phyloP scores from a whole-genome alignment of 2,113 vertebrate genomes.

The Calidris pygmaea region DNA sequence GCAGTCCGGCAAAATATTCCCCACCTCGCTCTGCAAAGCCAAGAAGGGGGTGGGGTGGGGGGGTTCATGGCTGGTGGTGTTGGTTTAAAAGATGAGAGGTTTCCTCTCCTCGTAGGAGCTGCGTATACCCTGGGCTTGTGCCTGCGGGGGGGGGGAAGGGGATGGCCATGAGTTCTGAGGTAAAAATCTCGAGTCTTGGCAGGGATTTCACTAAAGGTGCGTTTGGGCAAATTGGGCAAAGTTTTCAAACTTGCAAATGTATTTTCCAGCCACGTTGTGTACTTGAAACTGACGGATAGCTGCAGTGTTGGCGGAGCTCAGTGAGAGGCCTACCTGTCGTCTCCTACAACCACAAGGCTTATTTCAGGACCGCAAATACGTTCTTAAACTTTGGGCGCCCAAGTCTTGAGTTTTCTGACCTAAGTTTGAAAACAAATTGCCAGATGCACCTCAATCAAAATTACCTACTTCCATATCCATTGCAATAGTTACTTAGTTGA shows the following conservation, averaged over 20 bases:
- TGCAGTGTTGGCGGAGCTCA: not conserved
- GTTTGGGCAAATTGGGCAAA: not conserved
- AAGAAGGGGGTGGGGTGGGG: not conserved
- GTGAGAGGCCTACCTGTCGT: not conserved
- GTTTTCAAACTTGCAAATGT: not conserved
- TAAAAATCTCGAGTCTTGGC: rapidly evolving
- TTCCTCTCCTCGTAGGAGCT: not conserved
- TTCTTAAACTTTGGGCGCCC: not conserved
- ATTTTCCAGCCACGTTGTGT: not conserved
- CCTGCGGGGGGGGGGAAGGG: not conserved
- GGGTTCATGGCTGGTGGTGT: not conserved
- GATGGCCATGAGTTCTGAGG: not conserved
- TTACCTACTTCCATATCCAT: not conserved
- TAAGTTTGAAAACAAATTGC: not conserved
- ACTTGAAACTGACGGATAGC: not conserved
- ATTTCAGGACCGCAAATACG: not conserved
- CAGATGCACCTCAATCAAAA: not conserved
- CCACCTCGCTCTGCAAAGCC: not conserved
- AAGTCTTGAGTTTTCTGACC: not conserved
- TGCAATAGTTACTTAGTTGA: not conserved
- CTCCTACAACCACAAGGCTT: not conserved
- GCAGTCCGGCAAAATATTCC: not conserved
- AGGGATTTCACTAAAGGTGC: not conserved
- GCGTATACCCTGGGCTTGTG: rapidly evolving
- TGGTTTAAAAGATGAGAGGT: not conserved